Base-by-base conservation (phyloP, 2,888 invertebrate species). In the Acleris sparsana region DNA sequence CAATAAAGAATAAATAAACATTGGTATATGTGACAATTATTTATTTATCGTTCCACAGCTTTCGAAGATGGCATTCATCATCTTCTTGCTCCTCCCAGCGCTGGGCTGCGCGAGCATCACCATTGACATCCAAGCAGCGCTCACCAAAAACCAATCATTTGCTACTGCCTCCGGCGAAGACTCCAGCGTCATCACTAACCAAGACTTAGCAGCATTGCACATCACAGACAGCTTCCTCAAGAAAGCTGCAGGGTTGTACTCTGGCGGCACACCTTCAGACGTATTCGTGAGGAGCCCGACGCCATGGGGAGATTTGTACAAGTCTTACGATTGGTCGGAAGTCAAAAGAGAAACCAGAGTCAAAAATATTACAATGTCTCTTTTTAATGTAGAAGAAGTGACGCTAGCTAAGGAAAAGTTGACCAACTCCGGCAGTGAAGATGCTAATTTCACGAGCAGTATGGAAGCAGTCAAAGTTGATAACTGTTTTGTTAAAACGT, bases 291-390 rank as follows among this genome's bases (percentile, higher is more conserved):
- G 33, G 11, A 63, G 52, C 4, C 63, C 63, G 5, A 63, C 63
- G 1, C 63, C 63, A 1, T 57, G 63, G 63, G 63, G 57, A 3
- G 63, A 63, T 20, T 20, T 63, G 44, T 63, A 63, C 29, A 52
- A 51, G 9, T 18, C 63, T 2, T 52, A 63, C 46, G 18, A 57
- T 1, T 63, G 63, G 63, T 17, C 11, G 3, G 51, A 63, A 63
- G 57, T 63, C 11, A 18, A 16, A 3, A 44, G 57, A 20, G n/a
- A 51, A 13, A 63, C 52, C 3, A 44, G 29, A 57, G 43, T 52
- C 7, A 52, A 52, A 25, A 1, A 7, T n/a, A n/a, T 20, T 5
- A 51, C 1, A 1, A 51, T 51, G 3, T 6, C 44, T 9, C 0
- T 5, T 1, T 5, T 13, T 13, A 5, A 17, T 5, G 13, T 18